Percentiles rank a stretch among this genome's conserved stretches.
phyloP scores from a whole-genome alignment of 2,888 invertebrate species.

The Limnephilus marmoratus region DNA sequence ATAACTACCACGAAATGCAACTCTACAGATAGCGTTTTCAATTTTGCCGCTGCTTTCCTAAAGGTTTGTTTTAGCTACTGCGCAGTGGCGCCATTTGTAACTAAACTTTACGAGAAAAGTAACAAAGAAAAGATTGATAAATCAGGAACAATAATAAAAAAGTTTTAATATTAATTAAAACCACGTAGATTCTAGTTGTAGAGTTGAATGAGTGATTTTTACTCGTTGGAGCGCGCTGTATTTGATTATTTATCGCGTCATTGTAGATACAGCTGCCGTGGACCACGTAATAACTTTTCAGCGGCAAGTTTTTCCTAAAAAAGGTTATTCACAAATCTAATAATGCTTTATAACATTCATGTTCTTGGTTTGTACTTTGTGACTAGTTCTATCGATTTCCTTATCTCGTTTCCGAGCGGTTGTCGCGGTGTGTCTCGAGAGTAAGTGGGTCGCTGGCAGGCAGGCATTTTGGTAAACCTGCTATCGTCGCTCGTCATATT shows the following conservation, averaged over 20 bases:
- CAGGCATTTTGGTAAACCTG: slow-evolving; percentile 57
- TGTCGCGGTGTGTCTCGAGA: neutral
- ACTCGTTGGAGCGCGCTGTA: neutral
- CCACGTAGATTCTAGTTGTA: neutral
- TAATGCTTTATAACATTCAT: neutral
- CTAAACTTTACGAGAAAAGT: neutral
- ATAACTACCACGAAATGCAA: neutral
- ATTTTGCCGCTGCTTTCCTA: slow-evolving; percentile 2
- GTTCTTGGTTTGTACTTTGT: neutral
- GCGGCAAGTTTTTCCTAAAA: neutral
- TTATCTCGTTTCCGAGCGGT: neutral
- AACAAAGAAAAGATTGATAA: neutral
- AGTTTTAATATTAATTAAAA: neutral
- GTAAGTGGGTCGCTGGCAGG: slow-evolving; percentile 59
- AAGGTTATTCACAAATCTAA: neutral
- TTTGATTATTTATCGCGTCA: slow-evolving; percentile 27
- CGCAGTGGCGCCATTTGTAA: neutral
- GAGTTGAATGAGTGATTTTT: neutral
- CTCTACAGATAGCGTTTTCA: neutral
- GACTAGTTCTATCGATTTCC: neutral
- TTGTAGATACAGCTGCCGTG: neutral
- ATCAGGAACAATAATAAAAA: neutral
- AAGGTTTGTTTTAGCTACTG: neutral
- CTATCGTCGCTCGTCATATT: slow-evolving; percentile 58
- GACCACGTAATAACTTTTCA: neutral